phyloP scores from a whole-genome alignment of 2,113 vertebrate species.

The Empidonax alnorum region DNA sequence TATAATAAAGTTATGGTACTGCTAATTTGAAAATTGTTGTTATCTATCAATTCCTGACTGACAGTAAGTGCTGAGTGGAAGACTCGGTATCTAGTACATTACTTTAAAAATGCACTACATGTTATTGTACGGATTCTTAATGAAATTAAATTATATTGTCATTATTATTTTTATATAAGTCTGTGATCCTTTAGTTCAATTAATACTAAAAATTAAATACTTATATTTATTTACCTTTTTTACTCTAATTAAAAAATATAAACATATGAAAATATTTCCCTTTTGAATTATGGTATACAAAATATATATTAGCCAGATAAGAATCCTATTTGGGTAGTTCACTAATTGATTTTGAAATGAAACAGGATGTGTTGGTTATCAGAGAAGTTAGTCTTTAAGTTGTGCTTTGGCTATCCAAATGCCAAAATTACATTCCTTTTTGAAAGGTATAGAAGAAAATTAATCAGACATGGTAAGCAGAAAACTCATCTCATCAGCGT shows the following conservation, averaged over 20 bases:
- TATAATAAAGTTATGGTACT: background rate
- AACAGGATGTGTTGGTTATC: background rate
- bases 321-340: background rate
- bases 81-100: background rate
- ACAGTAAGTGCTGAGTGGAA: background rate
- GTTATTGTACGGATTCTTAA: background rate
- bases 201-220: background rate
- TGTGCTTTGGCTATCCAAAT: background rate
- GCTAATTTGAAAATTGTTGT: background rate
- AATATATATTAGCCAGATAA: background rate
- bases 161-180: background rate
- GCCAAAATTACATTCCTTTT: background rate
- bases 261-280: background rate
- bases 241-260: background rate
- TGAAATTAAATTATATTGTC: background rate
- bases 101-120: background rate
- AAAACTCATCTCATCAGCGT: background rate
- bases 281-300: background rate
- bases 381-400: background rate
- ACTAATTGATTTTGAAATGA: background rate
- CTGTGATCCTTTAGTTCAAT: background rate
- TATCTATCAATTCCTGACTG: background rate
- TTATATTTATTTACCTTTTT: background rate
- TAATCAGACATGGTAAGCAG: background rate
- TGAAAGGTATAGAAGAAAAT: background rate